These are phyloP conservation scores for Smutsia temminckii DNA, from an alignment of 2,797 vertebrate species.

Conservation along the genomic window DNA sequence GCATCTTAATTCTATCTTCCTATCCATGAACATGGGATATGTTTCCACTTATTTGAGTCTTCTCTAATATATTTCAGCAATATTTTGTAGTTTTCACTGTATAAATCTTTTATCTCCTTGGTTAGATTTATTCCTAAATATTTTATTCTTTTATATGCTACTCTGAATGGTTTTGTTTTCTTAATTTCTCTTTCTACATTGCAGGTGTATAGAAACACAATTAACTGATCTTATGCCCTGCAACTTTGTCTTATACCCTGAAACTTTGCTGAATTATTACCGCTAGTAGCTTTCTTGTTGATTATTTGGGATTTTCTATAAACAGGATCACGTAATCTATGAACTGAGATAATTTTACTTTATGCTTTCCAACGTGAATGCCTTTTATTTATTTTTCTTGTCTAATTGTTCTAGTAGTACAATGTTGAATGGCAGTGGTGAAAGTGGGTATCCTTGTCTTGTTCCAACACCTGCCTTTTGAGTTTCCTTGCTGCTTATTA, in stretches of 20 bases:
- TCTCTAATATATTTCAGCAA: background rate
- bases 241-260: background rate
- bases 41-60: background rate
- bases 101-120: background rate
- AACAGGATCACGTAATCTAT: background rate
- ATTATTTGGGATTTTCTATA: slow-evolving; percentile 6
- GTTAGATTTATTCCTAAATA: slow-evolving; percentile 28
- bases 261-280: background rate
- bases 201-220: background rate
- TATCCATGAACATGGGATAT: background rate
- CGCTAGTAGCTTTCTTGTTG: background rate
- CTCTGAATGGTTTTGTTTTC: background rate
- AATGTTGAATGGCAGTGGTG: background rate
- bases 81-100: background rate
- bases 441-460: background rate
- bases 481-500: background rate
- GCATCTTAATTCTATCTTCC: background rate
- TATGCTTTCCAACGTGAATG: background rate
- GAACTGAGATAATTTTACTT: background rate
- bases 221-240: background rate
- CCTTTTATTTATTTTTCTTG: slow-evolving; percentile 13
- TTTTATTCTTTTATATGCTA: slow-evolving; percentile 4
- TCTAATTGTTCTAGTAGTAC: background rate
- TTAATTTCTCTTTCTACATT: background rate
- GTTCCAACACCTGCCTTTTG: background rate